Evolutionary conservation across 2,888 invertebrate species (phyloP), one percentile per base, ranked within the genome.

Genomic region (Danaus chrysippus): DNA sequence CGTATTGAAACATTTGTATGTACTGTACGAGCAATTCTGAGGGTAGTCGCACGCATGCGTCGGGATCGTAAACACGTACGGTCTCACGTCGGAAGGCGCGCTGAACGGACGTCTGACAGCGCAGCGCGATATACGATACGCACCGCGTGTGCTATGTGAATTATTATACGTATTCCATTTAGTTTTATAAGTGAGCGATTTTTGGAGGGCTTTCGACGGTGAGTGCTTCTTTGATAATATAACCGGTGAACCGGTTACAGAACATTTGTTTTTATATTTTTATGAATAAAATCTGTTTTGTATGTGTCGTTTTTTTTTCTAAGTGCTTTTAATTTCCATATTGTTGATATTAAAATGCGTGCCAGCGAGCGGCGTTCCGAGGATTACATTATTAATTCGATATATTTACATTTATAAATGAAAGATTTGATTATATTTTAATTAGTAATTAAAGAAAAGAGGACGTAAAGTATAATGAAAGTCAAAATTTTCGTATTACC

Each of bases 1-100:
- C 46, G 23, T 52, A 13, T 10, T 23, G 42, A 55, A 58, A 44
- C 19, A 12, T 41, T 57, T 13, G 55, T 41, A 34, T 34, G 23
- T 58, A 42, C 43, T 55, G 19, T 41, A 34, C 54, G 1, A 13
- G 54, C 23, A 46, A 3, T 42, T 56, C n/a, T 44, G 81, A 79
- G 82, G 86, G 84, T 83, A 82, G 81, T 72, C 58, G 70, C 60
- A 73, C 86, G 87, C 88, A 79, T 82, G 88, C 86, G 86, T 74
- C 74, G 60, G 64, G 71, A 78, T 75, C 80, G 86, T 87, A 87
- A 87, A 88, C 87, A 87, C 75, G 71, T 70, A 73, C 80, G 85
- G 86, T 86, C 75, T 77, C 76, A 75, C 75, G 81, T 76, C 81
- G 79, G 68, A 74, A 69, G 73, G 66, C 76, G 80, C 75, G 75